Percentiles rank a stretch among this genome's conserved stretches.
Conservation (phyloP, 2,113 vertebrate species). For the Phasianus colchicus region DNA sequence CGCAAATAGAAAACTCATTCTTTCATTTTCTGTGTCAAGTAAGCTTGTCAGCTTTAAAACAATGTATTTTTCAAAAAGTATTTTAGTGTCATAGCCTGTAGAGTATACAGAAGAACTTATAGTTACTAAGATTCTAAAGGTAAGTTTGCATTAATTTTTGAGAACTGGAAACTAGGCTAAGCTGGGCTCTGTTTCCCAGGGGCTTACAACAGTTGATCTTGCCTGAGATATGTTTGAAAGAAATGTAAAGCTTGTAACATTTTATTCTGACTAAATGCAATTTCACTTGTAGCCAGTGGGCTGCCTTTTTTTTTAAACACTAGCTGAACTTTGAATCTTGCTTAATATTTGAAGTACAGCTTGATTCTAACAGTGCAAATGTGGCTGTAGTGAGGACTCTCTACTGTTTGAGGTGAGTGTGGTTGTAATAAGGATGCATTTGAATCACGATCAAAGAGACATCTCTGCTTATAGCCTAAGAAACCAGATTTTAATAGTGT, state of each 20-base stretch:
- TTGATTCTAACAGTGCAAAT: background rate
- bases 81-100: background rate
- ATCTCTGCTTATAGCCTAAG: background rate
- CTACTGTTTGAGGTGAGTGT: background rate
- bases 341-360: background rate
- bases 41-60: background rate
- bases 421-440: background rate
- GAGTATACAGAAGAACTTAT: background rate
- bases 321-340: background rate
- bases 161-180: background rate
- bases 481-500: background rate
- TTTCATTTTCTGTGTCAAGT: background rate
- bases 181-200: background rate
- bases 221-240: background rate
- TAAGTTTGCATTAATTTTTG: background rate
- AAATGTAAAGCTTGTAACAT: background rate
- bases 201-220: no score
- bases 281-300: background rate
- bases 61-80: background rate
- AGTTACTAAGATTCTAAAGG: background rate
- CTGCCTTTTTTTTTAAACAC: background rate
- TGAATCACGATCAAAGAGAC: background rate
- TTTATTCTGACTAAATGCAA: background rate
- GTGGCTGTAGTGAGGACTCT: background rate
- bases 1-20: background rate